A percentile compares a stretch with the other conserved stretches of the same genome.
These are phyloP conservation scores for Morelia viridis DNA, from an alignment of 2,797 vertebrate genomes.

Conservation along the genomic window DNA sequence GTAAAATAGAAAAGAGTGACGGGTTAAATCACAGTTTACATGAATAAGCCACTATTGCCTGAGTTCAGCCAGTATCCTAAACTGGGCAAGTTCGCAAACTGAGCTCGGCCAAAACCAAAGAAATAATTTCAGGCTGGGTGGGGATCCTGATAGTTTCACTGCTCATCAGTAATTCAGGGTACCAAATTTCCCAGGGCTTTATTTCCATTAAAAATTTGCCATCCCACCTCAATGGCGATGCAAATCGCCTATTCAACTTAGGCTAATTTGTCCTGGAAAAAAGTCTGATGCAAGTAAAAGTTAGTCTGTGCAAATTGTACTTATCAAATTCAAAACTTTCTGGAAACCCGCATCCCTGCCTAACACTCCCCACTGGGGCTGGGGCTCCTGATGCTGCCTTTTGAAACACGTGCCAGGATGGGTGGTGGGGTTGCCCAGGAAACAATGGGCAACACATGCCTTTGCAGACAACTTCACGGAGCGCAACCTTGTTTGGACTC, in stretches of 20 bases:
- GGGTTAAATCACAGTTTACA: neutral
- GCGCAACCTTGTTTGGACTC: conserved; percentile 27
- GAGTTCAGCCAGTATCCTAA: neutral
- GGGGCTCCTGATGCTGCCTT: neutral
- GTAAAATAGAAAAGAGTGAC: no score
- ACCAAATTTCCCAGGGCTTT: neutral
- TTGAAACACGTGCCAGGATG: neutral
- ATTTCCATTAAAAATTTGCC: neutral
- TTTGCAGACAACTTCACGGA: neutral
- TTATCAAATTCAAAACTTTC: neutral
- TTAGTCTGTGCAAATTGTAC: neutral
- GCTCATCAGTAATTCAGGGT: neutral
- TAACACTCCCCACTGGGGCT: no score
- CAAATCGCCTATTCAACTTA: neutral
- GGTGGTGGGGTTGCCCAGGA: neutral
- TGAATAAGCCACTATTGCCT: neutral
- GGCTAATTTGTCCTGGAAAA: neutral
- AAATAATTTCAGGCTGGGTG: neutral
- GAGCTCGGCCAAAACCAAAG: neutral
- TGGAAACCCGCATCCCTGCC: neutral
- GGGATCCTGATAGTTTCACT: neutral
- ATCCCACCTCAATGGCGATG: neutral
- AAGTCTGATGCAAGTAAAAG: neutral
- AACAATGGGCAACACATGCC: neutral
- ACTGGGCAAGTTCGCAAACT: neutral